phyloP scores from a whole-genome alignment of 35 echinoderm and acorn worm genomes.

The Heliocidaris tuberculata region DNA sequence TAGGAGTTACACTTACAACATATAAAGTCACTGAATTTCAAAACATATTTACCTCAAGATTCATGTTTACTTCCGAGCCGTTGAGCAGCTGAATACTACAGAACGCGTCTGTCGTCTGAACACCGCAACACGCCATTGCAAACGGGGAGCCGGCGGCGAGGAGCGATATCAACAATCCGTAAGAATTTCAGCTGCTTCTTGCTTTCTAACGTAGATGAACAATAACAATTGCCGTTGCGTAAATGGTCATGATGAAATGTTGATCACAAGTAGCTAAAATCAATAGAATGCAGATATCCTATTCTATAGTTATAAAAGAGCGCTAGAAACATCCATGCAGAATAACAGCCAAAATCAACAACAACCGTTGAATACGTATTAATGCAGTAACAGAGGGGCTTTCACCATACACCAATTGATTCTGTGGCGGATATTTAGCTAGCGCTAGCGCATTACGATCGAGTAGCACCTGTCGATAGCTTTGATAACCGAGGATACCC shows the following conservation, averaged over 20 bases:
- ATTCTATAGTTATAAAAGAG: not conserved
- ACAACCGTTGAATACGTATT: no score
- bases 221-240: not conserved
- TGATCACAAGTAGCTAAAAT: not conserved
- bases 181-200: not conserved
- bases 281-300: not conserved
- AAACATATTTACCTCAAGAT: conserved; percentile 8
- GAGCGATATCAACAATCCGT: not conserved
- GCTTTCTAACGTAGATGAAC: conserved; percentile 48
- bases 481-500: not conserved
- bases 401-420: no score
- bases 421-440: no score
- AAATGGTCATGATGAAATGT: not conserved
- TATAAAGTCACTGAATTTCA: not conserved
- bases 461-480: not conserved
- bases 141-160: not conserved
- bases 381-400: not conserved
- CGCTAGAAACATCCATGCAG: not conserved
- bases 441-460: no score
- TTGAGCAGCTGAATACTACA: conserved; percentile 46
- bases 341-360: no score
- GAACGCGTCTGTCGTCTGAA: not conserved
- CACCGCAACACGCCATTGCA: conserved; percentile 18
- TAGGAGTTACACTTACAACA: no score
- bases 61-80: conserved; percentile 39